phyloP scores from a whole-genome alignment of 2,113 vertebrate genomes.

The Micronycteris hirsuta region DNA sequence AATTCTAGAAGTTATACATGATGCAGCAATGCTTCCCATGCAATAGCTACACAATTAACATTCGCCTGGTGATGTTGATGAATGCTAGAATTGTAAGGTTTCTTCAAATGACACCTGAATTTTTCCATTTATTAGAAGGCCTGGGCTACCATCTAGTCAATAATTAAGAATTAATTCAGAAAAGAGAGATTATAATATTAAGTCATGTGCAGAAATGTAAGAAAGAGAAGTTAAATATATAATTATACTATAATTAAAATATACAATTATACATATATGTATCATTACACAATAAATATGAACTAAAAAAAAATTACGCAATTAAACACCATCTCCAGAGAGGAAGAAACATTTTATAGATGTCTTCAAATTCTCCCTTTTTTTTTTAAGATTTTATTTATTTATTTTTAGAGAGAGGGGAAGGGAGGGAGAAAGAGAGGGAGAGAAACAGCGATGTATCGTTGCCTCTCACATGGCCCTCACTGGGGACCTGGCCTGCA shows the following conservation, averaged over 20 bases:
- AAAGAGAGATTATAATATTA: background rate
- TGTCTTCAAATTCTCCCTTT: background rate
- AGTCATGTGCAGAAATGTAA: background rate
- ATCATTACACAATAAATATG: background rate
- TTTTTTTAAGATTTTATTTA: no score
- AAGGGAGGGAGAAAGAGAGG: no score
- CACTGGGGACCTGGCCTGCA: no score
- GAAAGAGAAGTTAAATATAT: background rate
- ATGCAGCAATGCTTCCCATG: accelerated
- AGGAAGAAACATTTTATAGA: background rate
- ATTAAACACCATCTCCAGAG: background rate
- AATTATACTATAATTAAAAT: background rate
- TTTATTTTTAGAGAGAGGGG: no score
- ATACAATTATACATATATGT: background rate
- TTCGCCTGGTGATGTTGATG: background rate
- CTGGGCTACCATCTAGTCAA: background rate
- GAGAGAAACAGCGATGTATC: no score
- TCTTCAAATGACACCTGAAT: background rate
- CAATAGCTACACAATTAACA: background rate
- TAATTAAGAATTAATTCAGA: background rate
- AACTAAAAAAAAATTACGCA: background rate
- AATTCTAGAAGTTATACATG: background rate
- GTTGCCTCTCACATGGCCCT: no score
- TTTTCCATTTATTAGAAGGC: background rate
- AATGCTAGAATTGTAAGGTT: background rate